Evolutionary conservation across 2,888 invertebrate genomes (phyloP).

Genomic region (Trissolcus brochymenae): DNA sequence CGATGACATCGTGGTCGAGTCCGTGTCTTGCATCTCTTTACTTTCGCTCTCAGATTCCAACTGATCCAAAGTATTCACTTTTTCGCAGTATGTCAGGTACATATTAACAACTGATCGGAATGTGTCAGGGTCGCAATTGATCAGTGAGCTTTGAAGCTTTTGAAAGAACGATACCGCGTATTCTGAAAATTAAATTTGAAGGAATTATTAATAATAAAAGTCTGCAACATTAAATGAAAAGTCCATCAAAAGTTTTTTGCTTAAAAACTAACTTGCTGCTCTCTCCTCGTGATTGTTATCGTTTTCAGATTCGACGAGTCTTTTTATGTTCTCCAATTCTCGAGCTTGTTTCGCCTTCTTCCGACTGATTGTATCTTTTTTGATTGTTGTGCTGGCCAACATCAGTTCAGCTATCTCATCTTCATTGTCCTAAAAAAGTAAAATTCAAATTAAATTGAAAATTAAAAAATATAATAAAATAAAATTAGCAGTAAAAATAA

Average conservation of each 20-base stretch:
- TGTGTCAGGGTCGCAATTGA: slow-evolving; percentile 66
- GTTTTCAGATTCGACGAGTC: slow-evolving; percentile 78
- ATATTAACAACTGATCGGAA: slow-evolving; percentile 67
- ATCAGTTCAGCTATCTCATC: slow-evolving; percentile 80
- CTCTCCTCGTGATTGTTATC: slow-evolving; percentile 77
- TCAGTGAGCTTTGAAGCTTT: slow-evolving; percentile 67
- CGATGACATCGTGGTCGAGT: slow-evolving; percentile 18
- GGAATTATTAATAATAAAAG: no score
- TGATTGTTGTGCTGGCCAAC: slow-evolving; percentile 79
- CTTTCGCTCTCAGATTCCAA: slow-evolving; percentile 57
- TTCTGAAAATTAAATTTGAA: slow-evolving; percentile 60
- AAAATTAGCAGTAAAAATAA: background rate
- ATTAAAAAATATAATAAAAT: background rate
- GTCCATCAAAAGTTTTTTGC: background rate
- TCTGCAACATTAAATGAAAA: background rate
- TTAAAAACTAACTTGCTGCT: slow-evolving; percentile 75
- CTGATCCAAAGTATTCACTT: slow-evolving; percentile 64
- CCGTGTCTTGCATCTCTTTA: slow-evolving; percentile 21
- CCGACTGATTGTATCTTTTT: slow-evolving; percentile 73
- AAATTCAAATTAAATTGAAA: background rate
- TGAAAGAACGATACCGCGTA: slow-evolving; percentile 71
- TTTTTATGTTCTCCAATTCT: slow-evolving; percentile 78
- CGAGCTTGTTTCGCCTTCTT: slow-evolving; percentile 78
- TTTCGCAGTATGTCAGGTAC: slow-evolving; percentile 69
- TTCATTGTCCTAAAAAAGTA: slow-evolving; percentile 77